These are phyloP conservation scores for Trypoxylon attenuatum DNA, from an alignment of 2,888 invertebrate species.

Conservation along the genomic window DNA sequence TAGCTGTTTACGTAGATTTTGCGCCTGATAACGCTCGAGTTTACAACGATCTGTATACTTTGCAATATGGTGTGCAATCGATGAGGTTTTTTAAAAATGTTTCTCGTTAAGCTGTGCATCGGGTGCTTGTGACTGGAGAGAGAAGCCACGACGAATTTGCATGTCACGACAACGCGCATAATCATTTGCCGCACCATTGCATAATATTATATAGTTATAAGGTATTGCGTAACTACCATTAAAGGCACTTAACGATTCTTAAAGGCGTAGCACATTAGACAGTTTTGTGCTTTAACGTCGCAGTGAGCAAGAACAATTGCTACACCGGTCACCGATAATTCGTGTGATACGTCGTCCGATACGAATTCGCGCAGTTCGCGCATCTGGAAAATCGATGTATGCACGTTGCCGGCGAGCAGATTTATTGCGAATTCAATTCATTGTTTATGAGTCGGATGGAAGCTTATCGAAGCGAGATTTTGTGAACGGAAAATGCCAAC, in stretches of 20 bases:
- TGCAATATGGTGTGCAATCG: too few species aligned
- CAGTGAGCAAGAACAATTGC: constrained; percentile 10
- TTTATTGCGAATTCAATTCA: too few species aligned
- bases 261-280: constrained; percentile 34
- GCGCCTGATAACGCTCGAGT: too few species aligned
- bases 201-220: constrained; percentile 44
- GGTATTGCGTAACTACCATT: constrained; percentile 45
- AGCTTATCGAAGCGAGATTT: too few species aligned
- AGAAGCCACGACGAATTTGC: constrained; percentile 16
- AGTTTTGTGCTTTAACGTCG: constrained; percentile 36
- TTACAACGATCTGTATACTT: too few species aligned
- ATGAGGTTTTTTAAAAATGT: too few species aligned
- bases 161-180: constrained; percentile 20
- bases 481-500: too few species aligned
- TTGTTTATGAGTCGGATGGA: too few species aligned
- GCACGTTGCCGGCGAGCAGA: neutral
- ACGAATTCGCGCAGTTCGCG: constrained; percentile 3
- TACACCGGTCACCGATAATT: neutral
- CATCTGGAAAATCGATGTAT: constrained; percentile 11
- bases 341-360: too few species aligned
- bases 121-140: neutral
- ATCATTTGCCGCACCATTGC: constrained; percentile 33
- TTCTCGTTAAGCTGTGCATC: too few species aligned
- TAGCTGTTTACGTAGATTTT: too few species aligned
- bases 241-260: constrained; percentile 46